A percentile compares a stretch with the other conserved stretches of the same genome.
These are phyloP conservation scores for Chiridota heheva DNA, from an alignment of 35 echinoderm and acorn worm species.

Conservation along the genomic window DNA sequence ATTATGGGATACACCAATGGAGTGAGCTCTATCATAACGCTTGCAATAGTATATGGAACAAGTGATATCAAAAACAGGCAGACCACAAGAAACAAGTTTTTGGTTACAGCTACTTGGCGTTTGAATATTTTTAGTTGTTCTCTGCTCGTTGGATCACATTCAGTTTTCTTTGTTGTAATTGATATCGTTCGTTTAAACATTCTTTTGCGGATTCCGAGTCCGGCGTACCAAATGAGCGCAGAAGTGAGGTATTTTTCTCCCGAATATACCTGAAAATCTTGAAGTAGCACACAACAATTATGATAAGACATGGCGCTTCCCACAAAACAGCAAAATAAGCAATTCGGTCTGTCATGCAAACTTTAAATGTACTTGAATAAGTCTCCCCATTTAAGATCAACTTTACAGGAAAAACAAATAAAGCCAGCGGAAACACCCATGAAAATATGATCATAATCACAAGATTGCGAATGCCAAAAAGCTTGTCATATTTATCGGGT, in stretches of 20 bases:
- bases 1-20: background rate
- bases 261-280: constrained; percentile 41
- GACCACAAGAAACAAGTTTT: constrained; percentile 65
- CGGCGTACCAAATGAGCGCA: constrained; percentile 17
- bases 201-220: background rate
- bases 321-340: constrained; percentile 27
- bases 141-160: background rate
- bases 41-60: constrained; percentile 44
- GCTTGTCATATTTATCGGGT: constrained; percentile 12
- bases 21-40: constrained; percentile 8
- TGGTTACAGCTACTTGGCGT: constrained; percentile 54
- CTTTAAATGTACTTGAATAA: constrained; percentile 32
- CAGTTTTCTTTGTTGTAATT: background rate
- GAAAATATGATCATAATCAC: constrained; percentile 19
- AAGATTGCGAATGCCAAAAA: constrained; percentile 21
- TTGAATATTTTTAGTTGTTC: constrained; percentile 15
- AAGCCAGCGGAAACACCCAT: constrained; percentile 22
- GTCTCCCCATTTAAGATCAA: constrained; percentile 31
- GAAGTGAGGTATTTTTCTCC: background rate
- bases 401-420: constrained; percentile 32
- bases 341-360: constrained; percentile 40
- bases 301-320: constrained; percentile 1
- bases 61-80: constrained; percentile 43
- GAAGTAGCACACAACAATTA: constrained; percentile 37
- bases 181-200: constrained; percentile 4